These are phyloP conservation scores for Drosophila pseudoobscura DNA, from an alignment of 1,140 invertebrate species.

Conservation along the genomic window DNA sequence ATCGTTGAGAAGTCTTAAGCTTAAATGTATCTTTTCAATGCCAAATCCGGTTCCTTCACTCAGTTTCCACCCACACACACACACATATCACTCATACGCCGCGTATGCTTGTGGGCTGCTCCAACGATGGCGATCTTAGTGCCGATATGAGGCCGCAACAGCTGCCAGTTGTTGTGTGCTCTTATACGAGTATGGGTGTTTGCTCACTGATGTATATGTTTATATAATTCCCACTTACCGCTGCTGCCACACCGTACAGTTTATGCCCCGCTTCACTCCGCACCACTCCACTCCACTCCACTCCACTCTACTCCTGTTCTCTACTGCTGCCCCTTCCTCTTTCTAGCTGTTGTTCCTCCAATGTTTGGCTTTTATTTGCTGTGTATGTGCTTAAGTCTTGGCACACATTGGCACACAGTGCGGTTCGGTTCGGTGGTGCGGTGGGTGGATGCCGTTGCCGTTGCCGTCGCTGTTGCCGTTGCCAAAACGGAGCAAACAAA, in stretches of 20 bases:
- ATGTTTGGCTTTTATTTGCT: constrained; percentile 75
- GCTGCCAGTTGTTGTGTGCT: constrained; percentile 39
- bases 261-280: constrained; percentile 27
- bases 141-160: constrained; percentile 52
- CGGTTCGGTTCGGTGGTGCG: background rate
- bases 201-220: constrained; percentile 72
- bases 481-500: constrained; percentile 56
- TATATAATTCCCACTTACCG: constrained; percentile 79
- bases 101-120: constrained; percentile 3
- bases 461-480: too few species aligned
- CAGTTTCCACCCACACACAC: too few species aligned
- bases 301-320: too few species aligned
- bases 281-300: constrained; percentile 27
- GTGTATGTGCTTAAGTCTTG: constrained; percentile 16
- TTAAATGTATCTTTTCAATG: background rate
- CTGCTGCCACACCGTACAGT: constrained; percentile 56
- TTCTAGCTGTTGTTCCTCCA: constrained; percentile 31
- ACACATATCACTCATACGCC: constrained; percentile 45
- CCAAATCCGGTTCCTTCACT: background rate
- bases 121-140: constrained; percentile 29
- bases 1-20: too few species aligned
- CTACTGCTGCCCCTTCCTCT: constrained; percentile 6
- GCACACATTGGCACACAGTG: background rate
- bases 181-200: constrained; percentile 15
- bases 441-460: constrained; percentile 6